Conservation (phyloP, 2,797 vertebrate genomes). For the Cichlasoma orientale region DNA sequence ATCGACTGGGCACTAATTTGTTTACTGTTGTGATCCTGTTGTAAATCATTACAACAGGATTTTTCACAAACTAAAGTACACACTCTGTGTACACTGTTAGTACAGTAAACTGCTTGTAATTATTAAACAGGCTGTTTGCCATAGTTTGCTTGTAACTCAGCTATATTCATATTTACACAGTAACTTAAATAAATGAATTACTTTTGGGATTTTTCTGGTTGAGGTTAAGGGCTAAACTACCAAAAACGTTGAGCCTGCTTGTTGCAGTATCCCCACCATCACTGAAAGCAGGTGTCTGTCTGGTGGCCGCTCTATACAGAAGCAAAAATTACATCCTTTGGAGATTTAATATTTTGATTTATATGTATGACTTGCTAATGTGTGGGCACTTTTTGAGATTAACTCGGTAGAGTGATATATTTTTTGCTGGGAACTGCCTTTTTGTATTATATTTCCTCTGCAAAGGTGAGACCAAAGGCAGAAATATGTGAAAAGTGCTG, state of each 20-base stretch:
- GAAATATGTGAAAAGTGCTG: neutral
- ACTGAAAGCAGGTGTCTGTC: neutral
- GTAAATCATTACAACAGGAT: neutral
- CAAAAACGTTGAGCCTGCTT: neutral
- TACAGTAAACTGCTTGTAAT: too few species aligned
- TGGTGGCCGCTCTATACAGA: neutral
- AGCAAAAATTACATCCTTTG: neutral
- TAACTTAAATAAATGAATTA: neutral
- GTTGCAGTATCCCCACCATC: neutral
- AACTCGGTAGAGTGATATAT: neutral
- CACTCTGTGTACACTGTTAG: neutral
- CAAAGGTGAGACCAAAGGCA: neutral
- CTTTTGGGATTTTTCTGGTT: neutral
- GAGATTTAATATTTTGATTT: neutral
- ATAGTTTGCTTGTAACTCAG: neutral
- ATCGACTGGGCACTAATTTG: neutral
- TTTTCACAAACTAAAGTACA: neutral
- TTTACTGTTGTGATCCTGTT: neutral
- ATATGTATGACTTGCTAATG: neutral
- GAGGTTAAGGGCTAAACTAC: neutral
- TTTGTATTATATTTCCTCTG: constrained; percentile 1
- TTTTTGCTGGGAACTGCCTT: neutral
- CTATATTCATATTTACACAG: neutral
- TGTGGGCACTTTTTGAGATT: neutral
- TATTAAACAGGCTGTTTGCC: neutral